Evolutionary conservation across 2,888 invertebrate genomes (phyloP).

Genomic region (Synergus itoensis): DNA sequence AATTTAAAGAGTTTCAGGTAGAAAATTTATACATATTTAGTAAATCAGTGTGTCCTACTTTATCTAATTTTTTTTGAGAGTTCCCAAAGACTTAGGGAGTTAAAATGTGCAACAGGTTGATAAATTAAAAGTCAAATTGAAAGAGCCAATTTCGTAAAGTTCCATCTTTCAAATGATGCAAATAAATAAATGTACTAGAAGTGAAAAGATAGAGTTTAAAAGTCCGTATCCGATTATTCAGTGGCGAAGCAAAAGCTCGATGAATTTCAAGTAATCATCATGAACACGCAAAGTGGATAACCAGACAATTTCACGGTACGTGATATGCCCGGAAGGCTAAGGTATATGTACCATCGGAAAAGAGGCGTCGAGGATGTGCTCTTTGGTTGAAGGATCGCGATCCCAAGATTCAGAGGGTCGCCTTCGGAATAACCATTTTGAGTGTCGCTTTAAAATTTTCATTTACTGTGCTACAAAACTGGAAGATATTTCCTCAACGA

Average conservation of each 20-base stretch:
- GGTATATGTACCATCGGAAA: constrained; percentile 12
- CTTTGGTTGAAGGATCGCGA: constrained; percentile 6
- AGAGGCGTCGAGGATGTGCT: not conserved
- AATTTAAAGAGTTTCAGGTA: not conserved
- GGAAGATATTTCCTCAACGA: not conserved
- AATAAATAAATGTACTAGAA: too few species aligned
- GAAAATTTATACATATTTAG: too few species aligned
- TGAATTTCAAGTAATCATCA: constrained; percentile 29
- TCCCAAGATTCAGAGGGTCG: not conserved
- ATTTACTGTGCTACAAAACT: not conserved
- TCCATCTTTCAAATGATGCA: too few species aligned
- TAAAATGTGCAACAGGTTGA: too few species aligned
- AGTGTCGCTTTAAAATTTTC: not conserved
- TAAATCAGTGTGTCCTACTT: too few species aligned
- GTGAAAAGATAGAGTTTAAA: not conserved
- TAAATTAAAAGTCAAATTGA: too few species aligned
- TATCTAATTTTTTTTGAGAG: too few species aligned
- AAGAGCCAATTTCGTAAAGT: too few species aligned
- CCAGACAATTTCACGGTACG: constrained; percentile 27
- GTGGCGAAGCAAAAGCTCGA: constrained; percentile 17
- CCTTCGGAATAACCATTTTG: too few species aligned
- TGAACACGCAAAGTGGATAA: constrained; percentile 1
- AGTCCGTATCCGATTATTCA: constrained; percentile 6
- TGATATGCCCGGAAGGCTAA: constrained; percentile 20
- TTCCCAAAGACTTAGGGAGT: too few species aligned